Conservation (phyloP, 2,113 vertebrate species). For the Copsychus sechellarum region DNA sequence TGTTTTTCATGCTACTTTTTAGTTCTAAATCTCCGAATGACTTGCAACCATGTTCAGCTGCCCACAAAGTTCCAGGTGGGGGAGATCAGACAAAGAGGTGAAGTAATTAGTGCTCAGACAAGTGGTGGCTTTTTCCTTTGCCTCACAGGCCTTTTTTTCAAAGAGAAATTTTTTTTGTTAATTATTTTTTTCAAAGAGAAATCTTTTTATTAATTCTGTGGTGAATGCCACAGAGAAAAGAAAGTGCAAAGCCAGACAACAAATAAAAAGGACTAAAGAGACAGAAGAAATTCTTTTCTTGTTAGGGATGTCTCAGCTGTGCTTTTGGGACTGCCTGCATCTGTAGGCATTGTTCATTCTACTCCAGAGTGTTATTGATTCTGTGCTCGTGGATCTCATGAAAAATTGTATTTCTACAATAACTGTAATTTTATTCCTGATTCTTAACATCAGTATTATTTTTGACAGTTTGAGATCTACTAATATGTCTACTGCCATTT, state of each 20-base stretch:
- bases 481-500: slow-evolving; percentile 43
- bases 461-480: slow-evolving; percentile 36
- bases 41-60: background rate
- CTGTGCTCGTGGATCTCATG: background rate
- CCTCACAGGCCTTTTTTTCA: background rate
- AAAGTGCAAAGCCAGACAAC: slow-evolving; percentile 1
- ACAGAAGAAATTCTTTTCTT: background rate
- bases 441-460: slow-evolving; percentile 33
- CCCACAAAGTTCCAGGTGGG: background rate
- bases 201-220: slow-evolving; percentile 42
- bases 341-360: background rate
- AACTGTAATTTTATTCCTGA: slow-evolving; percentile 40
- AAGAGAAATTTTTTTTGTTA: background rate
- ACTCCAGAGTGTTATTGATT: slow-evolving; percentile 14
- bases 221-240: slow-evolving; percentile 27
- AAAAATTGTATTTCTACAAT: slow-evolving; percentile 38
- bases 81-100: background rate
- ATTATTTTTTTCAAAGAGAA: background rate
- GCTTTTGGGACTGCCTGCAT: slow-evolving; percentile 10
- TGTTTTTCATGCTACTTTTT: background rate
- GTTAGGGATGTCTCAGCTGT: background rate
- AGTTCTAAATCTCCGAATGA: background rate
- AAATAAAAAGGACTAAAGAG: slow-evolving; percentile 54
- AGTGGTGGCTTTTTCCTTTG: background rate
- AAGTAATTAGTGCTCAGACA: background rate